Base-by-base conservation (phyloP, 2,888 invertebrate genomes). In the Syrista parreyssii region DNA sequence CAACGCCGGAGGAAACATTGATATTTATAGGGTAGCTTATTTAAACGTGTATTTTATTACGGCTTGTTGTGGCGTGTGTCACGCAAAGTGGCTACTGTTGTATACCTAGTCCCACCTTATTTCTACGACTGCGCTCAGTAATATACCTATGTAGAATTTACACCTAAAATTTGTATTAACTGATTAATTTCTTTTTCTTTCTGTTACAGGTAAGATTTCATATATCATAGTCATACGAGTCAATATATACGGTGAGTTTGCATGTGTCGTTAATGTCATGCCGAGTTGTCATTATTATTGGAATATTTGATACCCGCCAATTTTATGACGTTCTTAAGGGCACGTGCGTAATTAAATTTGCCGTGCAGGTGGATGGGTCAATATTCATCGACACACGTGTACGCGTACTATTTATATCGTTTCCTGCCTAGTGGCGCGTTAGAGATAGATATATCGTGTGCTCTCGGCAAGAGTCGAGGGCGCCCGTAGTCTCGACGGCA, bases 161-260 rank as follows among this genome's bases (percentile, higher is more conserved):
- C 68, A 75, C 68, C 71, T 34, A 69, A 69, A 40, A 74, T 77
- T 35, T 35, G 72, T 75, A 80, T 79, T 82, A 73, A 79, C 78
- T 81, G 81, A 85, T 81, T 75, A 76, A 79, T 79, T 75, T 75
- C 55, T 81, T 75, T 78, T 79, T 75, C 76, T 79, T 81, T 82
- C 68, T 88, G 86, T 89, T 88, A 12, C 88, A 88, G 89, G 89
- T 89, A 88, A 89, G 89, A 82, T 72, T 23, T 23, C 55, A 23
- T 55, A 9, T 23, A 1, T 23, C 55, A 23, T 23, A 55, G 9
- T 55, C 15, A 0, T 23, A 55, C 40, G 40, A 23, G 23, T 55
- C 9, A 55, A 55, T 23, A 9, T 6, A 23, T 55, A 55, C 1
- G 55, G 55, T 23, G 23, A 55, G 55, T 55, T 2, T 23, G 23